phyloP scores from a whole-genome alignment of 92 coral and sea anemone genomes.

The Hydrozoanthus gracilis region DNA sequence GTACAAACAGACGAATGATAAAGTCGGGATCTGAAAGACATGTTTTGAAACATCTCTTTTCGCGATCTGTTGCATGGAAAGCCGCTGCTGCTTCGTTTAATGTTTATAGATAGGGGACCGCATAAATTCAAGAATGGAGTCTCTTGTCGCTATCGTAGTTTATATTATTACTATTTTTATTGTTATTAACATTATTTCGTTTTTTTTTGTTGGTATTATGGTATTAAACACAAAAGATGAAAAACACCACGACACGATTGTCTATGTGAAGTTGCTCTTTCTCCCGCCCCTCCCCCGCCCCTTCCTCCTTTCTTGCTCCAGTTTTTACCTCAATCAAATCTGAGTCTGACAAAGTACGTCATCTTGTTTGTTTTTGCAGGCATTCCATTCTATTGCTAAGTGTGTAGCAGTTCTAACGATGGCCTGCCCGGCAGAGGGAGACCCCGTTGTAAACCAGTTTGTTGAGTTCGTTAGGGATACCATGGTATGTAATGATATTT shows the following conservation, averaged over 20 bases:
- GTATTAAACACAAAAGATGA: background rate
- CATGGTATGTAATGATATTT: constrained; percentile 61
- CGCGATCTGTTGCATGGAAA: too few relatives aligned
- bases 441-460: constrained; percentile 87
- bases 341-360: too few relatives aligned
- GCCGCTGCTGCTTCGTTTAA: too few relatives aligned
- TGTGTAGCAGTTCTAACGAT: constrained; percentile 94
- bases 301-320: too few relatives aligned
- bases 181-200: background rate
- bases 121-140: background rate
- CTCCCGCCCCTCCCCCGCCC: background rate
- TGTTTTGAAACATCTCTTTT: too few relatives aligned
- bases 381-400: constrained; percentile 95
- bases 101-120: too few relatives aligned
- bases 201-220: background rate
- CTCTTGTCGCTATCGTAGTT: background rate
- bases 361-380: constrained; percentile 54
- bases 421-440: constrained; percentile 87
- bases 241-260: too few relatives aligned
- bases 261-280: background rate
- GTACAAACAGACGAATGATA: background rate
- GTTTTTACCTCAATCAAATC: too few relatives aligned
- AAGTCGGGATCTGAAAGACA: too few relatives aligned
- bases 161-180: background rate
- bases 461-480: constrained; percentile 94